These are phyloP conservation scores for Dyspetes luteomarginatus DNA, from an alignment of 2,888 invertebrate species.

Conservation along the genomic window DNA sequence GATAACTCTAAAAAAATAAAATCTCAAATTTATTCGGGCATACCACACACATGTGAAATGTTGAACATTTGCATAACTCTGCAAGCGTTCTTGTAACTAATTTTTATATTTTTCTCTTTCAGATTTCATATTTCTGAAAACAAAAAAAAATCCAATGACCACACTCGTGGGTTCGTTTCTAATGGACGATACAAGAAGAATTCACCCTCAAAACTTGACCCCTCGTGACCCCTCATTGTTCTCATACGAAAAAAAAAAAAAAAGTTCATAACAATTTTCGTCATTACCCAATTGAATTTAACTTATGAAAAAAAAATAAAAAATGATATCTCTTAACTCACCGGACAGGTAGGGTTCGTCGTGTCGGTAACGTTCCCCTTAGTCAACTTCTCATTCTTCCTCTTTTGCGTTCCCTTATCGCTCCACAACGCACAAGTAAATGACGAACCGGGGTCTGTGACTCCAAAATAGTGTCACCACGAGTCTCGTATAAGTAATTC, in stretches of 20 bases:
- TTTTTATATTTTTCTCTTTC: no score
- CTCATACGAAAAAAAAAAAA: neutral
- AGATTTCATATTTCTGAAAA: no score
- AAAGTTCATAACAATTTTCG: neutral
- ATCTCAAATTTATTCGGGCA: no score
- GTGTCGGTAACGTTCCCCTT: slow-evolving; percentile 61
- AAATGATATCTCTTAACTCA: slow-evolving; percentile 58
- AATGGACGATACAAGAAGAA: no score
- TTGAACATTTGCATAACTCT: no score
- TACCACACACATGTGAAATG: no score
- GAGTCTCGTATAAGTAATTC: slow-evolving; percentile 22
- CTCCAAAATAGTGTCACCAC: slow-evolving; percentile 2
- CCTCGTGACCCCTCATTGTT: no score
- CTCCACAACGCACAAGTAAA: slow-evolving; percentile 59
- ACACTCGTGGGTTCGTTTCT: no score
- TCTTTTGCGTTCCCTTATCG: slow-evolving; percentile 69
- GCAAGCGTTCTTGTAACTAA: no score
- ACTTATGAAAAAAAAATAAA: neutral
- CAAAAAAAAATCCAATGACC: no score
- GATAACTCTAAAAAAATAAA: no score
- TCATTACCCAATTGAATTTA: neutral
- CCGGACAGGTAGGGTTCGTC: slow-evolving; percentile 72
- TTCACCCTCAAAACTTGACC: no score
- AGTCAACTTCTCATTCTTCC: slow-evolving; percentile 74
- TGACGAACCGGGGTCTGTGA: slow-evolving; percentile 36